Conservation (phyloP, 2,113 vertebrate genomes). For the Myiagra hebetior region DNA sequence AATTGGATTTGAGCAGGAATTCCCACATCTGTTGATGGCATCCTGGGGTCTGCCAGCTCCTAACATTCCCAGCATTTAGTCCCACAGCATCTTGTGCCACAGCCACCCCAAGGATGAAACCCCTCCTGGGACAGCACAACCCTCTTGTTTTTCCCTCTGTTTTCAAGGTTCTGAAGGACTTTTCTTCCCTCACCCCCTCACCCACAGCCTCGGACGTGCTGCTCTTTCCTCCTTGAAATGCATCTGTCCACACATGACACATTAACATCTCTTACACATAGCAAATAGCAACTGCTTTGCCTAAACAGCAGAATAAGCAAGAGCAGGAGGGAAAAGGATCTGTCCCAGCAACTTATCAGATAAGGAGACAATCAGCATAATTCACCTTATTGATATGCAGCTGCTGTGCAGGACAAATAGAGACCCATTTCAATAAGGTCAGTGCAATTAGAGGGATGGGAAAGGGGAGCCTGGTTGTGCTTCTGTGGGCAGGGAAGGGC, state of each 20-base stretch:
- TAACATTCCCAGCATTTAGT: background rate
- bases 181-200: background rate
- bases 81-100: background rate
- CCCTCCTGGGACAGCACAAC: background rate
- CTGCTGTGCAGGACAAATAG: background rate
- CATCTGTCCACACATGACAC: background rate
- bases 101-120: background rate
- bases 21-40: background rate
- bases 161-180: background rate
- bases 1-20: background rate
- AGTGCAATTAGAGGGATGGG: background rate
- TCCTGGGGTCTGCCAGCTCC: background rate
- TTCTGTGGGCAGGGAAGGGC: background rate
- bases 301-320: background rate
- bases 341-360: background rate
- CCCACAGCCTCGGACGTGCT: background rate
- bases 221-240: background rate
- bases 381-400: constrained; percentile 4
- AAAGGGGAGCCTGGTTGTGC: background rate
- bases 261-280: background rate
- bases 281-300: background rate
- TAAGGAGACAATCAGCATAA: background rate
- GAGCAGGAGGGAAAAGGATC: background rate
- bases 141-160: background rate
- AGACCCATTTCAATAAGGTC: background rate